Evolutionary conservation across 2,888 invertebrate species (phyloP).

Genomic region (Ophioninae sp.): DNA sequence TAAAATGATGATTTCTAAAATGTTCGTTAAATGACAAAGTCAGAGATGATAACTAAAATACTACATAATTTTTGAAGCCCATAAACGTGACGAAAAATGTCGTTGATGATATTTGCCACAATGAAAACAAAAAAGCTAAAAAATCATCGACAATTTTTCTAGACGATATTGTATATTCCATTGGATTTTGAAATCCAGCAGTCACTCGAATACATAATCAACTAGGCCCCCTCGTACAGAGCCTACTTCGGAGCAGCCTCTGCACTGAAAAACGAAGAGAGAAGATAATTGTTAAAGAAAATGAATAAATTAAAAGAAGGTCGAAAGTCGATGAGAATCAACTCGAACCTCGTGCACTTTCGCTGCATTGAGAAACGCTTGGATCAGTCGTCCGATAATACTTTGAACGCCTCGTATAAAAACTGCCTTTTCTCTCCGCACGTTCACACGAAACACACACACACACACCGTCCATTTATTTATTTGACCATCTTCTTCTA

Average conservation of each 20-base stretch:
- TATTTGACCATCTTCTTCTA: constrained; percentile 17
- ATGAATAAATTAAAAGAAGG: background rate
- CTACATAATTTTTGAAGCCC: no score
- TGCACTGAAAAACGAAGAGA: background rate
- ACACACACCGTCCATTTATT: constrained; percentile 18
- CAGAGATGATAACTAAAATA: no score
- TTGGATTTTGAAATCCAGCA: background rate
- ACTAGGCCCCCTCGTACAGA: background rate
- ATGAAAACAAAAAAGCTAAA: no score
- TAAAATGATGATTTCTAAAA: no score
- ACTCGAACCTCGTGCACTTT: constrained; percentile 2
- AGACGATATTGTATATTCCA: no score
- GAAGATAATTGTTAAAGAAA: background rate
- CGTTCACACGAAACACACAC: background rate
- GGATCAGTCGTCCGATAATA: constrained; percentile 60
- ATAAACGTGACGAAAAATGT: no score
- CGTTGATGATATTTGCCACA: no score
- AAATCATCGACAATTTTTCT: no score
- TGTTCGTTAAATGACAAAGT: no score
- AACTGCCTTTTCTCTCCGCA: constrained; percentile 45
- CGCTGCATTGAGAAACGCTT: constrained; percentile 45
- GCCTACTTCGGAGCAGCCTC: background rate
- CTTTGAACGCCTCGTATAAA: constrained; percentile 60
- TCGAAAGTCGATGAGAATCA: background rate
- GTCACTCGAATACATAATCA: background rate